phyloP scores from a whole-genome alignment of 2,113 vertebrate genomes.

The Chrysochloris asiatica region DNA sequence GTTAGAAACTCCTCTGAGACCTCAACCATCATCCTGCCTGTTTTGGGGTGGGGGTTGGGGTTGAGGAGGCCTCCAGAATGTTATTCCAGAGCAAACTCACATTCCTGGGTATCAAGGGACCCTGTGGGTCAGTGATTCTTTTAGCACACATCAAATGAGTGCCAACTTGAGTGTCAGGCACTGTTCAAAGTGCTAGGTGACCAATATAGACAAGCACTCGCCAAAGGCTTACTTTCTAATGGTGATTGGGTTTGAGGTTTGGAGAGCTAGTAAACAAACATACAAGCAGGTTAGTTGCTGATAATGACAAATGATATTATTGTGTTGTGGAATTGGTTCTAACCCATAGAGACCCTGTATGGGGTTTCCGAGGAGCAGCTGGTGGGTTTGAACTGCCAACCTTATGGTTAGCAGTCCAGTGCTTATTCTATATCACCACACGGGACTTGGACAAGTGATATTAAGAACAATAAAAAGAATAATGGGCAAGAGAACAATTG shows the following conservation, averaged over 20 bases:
- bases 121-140: neutral
- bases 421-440: too few relatives aligned
- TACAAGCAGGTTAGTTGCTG: neutral
- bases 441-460: too few relatives aligned
- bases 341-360: too few relatives aligned
- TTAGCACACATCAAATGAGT: neutral
- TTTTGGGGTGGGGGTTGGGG: neutral
- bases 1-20: slow-evolving; percentile 1
- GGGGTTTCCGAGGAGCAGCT: too few relatives aligned
- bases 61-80: neutral
- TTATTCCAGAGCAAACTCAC: neutral
- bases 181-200: neutral
- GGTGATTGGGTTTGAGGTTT: neutral
- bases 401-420: too few relatives aligned
- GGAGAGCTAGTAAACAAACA: neutral
- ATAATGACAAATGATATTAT: neutral
- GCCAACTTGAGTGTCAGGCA: neutral
- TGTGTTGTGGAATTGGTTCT: too few relatives aligned
- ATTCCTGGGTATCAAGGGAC: neutral
- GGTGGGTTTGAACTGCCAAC: too few relatives aligned
- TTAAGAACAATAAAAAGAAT: neutral
- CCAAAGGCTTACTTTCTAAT: neutral
- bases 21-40: neutral
- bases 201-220: neutral
- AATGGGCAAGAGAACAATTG: neutral